Evolutionary conservation across 2,888 invertebrate species (phyloP), one percentile per base, ranked within the genome.

Genomic region (Lottia gigantea): DNA sequence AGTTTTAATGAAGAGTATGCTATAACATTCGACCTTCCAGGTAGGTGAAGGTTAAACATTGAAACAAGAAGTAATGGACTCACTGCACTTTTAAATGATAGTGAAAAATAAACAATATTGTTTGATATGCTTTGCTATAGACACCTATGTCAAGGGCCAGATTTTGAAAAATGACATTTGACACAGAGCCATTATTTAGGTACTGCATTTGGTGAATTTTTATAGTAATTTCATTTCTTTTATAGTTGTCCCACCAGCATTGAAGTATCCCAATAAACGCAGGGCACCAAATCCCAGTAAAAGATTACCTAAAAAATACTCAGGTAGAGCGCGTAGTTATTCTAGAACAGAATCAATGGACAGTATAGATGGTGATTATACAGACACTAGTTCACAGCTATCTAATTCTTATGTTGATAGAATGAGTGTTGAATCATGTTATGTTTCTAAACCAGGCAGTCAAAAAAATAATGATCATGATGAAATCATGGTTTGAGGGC

Each of bases 1-100:
- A 75, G 76, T 64, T 66, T 62, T 14, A 72, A 76, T 47, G 86
- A 86, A 66, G 86, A 85, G 64, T 83, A 82, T 71, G 84, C 84
- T 40, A 70, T 82, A 19, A 83, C 82, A 15, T 85, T 86, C 80
- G 86, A 87, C 66, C 73, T 81, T n/a, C 85, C 86, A 77, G 83
- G 85, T 85, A 67, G 70, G 74, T 68, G 2, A 26, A 23, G 31
- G 31, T 31, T 31, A 31, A 31, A 31, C 6, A 31, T 31, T 31
- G 6, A 31, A 31, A 31, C 31, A 31, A 31, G 2, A 31, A 6
- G n/a, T n/a, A n/a, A n/a, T n/a, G n/a, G n/a, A n/a, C n/a, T 31
- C 6, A 31, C 31, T 31, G 31, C 31, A 31, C 31, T 31, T 31
- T 31, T 3, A 31, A 3, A 6, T 31, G 31, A 31, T 31, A n/a